Evolutionary conservation across 2,113 vertebrate species (phyloP).

Genomic region (Nanorana parkeri): DNA sequence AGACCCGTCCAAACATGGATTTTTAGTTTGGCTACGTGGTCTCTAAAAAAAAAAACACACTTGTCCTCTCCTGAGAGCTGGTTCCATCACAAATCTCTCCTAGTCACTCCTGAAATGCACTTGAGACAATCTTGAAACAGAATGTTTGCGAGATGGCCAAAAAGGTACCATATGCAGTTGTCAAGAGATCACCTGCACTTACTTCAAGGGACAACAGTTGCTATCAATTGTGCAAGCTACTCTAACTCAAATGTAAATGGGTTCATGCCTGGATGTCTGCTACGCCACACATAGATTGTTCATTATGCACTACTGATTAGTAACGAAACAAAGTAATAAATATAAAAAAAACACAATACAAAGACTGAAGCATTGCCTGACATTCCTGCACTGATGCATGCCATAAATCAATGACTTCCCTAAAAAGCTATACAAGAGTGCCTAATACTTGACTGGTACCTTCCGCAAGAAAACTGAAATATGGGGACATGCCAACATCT

Average conservation of each 20-base stretch:
- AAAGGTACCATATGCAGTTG: too few species aligned
- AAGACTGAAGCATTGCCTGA: not conserved
- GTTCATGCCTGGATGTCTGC: not conserved
- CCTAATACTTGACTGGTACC: constrained; percentile 45
- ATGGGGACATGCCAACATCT: not conserved
- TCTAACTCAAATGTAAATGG: not conserved
- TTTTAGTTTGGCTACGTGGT: too few species aligned
- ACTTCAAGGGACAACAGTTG: too few species aligned
- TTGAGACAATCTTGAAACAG: too few species aligned
- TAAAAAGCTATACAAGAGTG: constrained; percentile 21
- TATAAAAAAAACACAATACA: constrained; percentile 10
- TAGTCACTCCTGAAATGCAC: too few species aligned
- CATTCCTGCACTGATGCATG: constrained; percentile 14
- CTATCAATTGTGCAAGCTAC: not conserved
- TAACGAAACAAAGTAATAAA: constrained; percentile 30
- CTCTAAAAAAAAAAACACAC: too few species aligned
- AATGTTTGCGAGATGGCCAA: too few species aligned
- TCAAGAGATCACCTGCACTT: too few species aligned
- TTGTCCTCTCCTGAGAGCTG: too few species aligned
- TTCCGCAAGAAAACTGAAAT: constrained; percentile 8
- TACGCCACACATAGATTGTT: not conserved
- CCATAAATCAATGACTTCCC: constrained; percentile 5
- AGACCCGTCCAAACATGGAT: too few species aligned
- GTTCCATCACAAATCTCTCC: too few species aligned
- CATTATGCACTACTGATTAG: not conserved